Percentiles rank a stretch among this genome's conserved stretches.
Evolutionary conservation across 1,140 invertebrate genomes (phyloP).

Genomic region (Asobara japonica): DNA sequence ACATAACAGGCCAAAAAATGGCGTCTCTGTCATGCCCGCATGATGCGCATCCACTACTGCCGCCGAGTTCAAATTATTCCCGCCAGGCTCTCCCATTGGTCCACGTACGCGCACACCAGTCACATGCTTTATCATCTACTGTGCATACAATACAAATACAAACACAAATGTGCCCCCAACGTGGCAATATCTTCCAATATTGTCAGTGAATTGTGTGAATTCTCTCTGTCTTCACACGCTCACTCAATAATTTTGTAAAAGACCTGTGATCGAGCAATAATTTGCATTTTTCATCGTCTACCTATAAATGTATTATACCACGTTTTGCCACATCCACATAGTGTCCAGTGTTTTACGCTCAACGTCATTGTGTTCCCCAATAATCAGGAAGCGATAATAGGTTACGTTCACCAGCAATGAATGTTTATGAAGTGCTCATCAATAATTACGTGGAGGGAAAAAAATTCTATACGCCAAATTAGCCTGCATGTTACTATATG

Average conservation of each 20-base stretch:
- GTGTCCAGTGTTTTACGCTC: background rate
- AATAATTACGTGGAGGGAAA: background rate
- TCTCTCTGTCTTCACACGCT: background rate
- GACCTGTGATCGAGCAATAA: background rate
- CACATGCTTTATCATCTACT: background rate
- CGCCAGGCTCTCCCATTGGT: constrained; percentile 29
- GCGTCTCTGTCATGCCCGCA: no score
- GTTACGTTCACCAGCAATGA: background rate
- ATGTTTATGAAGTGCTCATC: background rate
- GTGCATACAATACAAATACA: background rate
- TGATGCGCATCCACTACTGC: no score
- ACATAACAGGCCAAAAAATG: no score
- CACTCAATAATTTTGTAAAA: background rate
- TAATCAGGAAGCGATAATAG: background rate
- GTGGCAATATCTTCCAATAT: background rate
- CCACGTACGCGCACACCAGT: constrained; percentile 31
- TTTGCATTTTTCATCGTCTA: background rate
- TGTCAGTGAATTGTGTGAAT: background rate
- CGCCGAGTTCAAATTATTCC: background rate
- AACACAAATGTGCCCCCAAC: background rate
- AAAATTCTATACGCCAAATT: background rate
- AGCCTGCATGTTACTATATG: background rate
- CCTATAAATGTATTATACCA: background rate
- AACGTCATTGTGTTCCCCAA: background rate
- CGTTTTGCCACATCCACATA: background rate